Conservation (phyloP, 1,140 invertebrate species). For the honey bee (Apis mellifera) region DNA sequence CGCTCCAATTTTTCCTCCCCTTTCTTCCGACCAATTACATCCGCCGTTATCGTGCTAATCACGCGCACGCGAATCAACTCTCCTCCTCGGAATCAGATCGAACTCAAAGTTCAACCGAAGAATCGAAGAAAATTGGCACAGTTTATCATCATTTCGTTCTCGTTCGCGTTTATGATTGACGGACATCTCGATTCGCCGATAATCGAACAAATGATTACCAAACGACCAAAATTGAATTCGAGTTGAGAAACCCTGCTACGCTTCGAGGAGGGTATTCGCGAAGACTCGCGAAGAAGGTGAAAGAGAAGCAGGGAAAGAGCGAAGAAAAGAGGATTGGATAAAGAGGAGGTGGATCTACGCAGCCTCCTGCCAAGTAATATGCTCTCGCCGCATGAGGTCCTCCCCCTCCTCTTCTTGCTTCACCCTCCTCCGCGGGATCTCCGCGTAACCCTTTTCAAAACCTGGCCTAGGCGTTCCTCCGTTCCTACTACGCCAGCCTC, state of each 20-base stretch:
- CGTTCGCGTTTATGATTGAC: background rate
- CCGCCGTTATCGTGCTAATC: background rate
- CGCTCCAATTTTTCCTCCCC: background rate
- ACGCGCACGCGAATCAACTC: background rate
- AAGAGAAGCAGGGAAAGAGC: constrained; percentile 39
- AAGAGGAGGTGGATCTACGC: constrained; percentile 66
- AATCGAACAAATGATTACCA: background rate
- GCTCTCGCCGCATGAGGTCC: constrained; percentile 74
- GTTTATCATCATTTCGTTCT: background rate
- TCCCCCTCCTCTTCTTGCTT: constrained; percentile 52
- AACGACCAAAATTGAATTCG: background rate
- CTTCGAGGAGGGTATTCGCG: constrained; percentile 44
- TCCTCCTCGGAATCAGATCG: background rate
- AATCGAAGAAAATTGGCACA: too few relatives aligned
- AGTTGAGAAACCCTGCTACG: constrained; percentile 57
- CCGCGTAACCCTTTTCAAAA: constrained; percentile 55
- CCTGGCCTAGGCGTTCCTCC: constrained; percentile 32
- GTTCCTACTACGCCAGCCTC: constrained; percentile 20
- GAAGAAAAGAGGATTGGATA: constrained; percentile 58
- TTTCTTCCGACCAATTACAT: background rate
- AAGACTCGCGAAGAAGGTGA: constrained; percentile 30
- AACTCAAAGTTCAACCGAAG: background rate
- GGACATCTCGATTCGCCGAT: too few relatives aligned
- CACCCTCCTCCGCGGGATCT: constrained; percentile 39
- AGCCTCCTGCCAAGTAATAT: constrained; percentile 75